A percentile compares a stretch with the other conserved stretches of the same genome.
Conservation (phyloP, 2,113 vertebrate species). For the Mirza zaza region DNA sequence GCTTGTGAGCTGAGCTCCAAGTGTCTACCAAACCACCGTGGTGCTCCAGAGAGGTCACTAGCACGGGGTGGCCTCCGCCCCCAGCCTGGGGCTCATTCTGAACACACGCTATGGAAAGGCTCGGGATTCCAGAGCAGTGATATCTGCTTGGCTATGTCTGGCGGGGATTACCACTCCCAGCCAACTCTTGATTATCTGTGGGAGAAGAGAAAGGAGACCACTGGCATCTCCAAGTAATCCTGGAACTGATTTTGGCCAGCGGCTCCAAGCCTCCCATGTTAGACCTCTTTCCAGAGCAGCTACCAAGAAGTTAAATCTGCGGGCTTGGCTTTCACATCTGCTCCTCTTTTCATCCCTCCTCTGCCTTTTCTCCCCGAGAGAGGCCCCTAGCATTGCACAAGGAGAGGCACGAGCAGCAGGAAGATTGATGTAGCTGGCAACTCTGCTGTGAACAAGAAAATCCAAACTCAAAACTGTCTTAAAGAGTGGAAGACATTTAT, state of each 20-base stretch:
- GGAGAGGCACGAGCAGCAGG: neutral
- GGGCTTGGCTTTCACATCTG: conserved; percentile 4
- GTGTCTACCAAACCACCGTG: fast-evolving
- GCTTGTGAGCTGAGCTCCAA: neutral
- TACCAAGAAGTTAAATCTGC: neutral
- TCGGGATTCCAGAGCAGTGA: conserved; percentile 43
- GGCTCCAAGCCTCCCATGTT: neutral
- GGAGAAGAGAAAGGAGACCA: conserved; percentile 42
- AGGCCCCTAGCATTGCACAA: neutral
- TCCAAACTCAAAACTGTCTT: neutral
- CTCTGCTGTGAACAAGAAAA: neutral
- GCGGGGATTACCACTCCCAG: conserved; percentile 30
- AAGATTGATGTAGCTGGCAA: too few species aligned
- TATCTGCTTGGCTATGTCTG: conserved; percentile 42
- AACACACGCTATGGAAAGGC: neutral
- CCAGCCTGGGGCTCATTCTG: neutral
- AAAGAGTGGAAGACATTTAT: neutral
- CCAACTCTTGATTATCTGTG: conserved; percentile 58
- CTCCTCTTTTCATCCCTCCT: neutral
- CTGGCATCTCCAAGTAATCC: conserved; percentile 49
- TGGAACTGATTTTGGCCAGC: neutral
- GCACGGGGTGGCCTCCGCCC: neutral
- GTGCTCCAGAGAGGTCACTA: neutral
- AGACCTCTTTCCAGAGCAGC: conserved; percentile 32
- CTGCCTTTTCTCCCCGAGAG: neutral